Evolutionary conservation across 2,113 vertebrate species (phyloP).

Genomic region (Heptranchias perlo): DNA sequence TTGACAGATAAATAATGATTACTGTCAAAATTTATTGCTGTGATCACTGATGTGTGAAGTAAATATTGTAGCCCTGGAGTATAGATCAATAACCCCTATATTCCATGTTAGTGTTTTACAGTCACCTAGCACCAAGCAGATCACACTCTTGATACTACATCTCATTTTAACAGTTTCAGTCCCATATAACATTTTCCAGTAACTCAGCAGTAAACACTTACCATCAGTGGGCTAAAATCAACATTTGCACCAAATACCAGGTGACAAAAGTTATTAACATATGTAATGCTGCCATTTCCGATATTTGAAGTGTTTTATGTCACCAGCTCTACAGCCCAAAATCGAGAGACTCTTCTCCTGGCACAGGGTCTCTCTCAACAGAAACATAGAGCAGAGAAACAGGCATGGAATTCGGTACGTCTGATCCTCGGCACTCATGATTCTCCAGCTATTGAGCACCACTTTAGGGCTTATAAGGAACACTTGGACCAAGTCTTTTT

Average conservation of each 20-base stretch:
- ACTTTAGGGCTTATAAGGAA: background rate
- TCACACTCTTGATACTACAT: background rate
- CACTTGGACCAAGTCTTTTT: background rate
- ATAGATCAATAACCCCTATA: background rate
- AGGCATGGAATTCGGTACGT: background rate
- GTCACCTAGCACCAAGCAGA: background rate
- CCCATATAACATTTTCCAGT: slow-evolving; percentile 4
- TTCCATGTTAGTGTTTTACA: background rate
- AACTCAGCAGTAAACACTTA: background rate
- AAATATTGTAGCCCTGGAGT: background rate
- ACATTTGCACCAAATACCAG: background rate
- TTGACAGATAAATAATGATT: background rate
- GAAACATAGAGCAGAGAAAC: background rate
- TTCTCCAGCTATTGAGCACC: background rate
- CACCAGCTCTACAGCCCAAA: background rate
- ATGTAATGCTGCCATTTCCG: background rate
- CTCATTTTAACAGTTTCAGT: background rate
- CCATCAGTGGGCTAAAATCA: background rate
- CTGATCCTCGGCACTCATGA: background rate
- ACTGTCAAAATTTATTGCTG: background rate
- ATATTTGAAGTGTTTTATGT: background rate
- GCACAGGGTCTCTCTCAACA: background rate
- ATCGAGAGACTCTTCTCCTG: background rate
- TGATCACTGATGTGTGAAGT: background rate
- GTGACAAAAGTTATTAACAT: background rate